phyloP scores from a whole-genome alignment of 2,888 invertebrate genomes.

The Cybosia mesomella region DNA sequence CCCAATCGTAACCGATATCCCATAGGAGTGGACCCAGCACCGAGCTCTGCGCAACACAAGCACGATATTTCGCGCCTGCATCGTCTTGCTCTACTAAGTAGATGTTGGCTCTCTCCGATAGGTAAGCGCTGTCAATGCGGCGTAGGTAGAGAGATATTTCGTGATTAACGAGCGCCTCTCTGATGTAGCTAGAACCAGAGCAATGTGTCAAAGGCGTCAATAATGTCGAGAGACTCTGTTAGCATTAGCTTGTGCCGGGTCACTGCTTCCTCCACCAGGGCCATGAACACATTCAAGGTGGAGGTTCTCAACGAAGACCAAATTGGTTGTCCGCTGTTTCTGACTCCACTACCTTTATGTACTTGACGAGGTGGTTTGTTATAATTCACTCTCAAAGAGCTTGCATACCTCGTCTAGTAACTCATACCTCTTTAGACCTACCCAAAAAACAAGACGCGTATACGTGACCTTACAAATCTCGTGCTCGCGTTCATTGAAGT shows the following conservation, averaged over 20 bases:
- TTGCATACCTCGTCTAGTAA: neutral
- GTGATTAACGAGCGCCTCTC: neutral
- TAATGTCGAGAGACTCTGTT: too few relatives aligned
- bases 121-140: too few relatives aligned
- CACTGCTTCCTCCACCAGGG: neutral
- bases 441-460: conserved; percentile 1
- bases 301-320: too few relatives aligned
- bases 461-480: neutral
- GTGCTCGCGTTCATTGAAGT: neutral
- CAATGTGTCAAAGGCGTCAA: too few relatives aligned
- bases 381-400: neutral
- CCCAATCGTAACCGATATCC: too few relatives aligned
- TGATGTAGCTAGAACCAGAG: neutral
- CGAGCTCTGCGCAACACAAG: neutral
- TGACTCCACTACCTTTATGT: neutral
- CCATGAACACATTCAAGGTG: too few relatives aligned
- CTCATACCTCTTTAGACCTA: too few relatives aligned
- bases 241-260: neutral
- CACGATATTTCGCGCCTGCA: neutral
- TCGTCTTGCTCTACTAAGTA: neutral
- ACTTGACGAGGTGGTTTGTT: neutral
- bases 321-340: neutral
- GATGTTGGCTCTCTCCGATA: neutral
- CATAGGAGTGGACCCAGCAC: neutral
- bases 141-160: neutral